Percentiles rank a stretch among this genome's conserved stretches.
These are phyloP conservation scores for Stegodyphus mimosarum DNA, from an alignment of 1,140 invertebrate genomes.

Conservation along the genomic window DNA sequence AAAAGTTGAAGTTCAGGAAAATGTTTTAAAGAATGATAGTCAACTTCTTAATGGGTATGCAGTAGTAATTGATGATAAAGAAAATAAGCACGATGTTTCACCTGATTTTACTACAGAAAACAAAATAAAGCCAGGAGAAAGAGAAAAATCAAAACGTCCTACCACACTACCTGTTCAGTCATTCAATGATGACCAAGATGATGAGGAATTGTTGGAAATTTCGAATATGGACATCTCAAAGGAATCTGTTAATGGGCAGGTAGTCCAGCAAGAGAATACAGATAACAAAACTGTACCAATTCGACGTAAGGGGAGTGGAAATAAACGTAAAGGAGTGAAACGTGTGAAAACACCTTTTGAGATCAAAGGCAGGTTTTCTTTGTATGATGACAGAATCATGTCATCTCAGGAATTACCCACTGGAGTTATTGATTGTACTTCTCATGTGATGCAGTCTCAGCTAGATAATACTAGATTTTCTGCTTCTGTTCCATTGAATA, in stretches of 20 bases:
- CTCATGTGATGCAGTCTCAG: neutral
- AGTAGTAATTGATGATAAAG: too few species aligned
- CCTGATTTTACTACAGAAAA: too few species aligned
- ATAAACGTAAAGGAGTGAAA: conserved; percentile 70
- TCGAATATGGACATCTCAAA: conserved; percentile 39
- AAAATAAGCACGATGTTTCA: too few species aligned
- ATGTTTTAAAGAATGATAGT: neutral
- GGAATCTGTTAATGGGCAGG: conserved; percentile 1
- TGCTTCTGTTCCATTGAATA: conserved; percentile 49
- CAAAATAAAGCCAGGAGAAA: neutral
- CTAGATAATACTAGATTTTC: conserved; percentile 41
- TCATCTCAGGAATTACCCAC: conserved; percentile 30
- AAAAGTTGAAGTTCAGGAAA: neutral
- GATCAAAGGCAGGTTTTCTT: conserved; percentile 80
- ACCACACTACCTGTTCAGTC: conserved; percentile 24
- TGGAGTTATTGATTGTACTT: neutral
- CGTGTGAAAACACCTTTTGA: conserved; percentile 85
- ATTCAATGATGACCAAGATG: neutral
- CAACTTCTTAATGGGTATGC: neutral
- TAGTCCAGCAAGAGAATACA: neutral
- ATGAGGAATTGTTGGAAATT: conserved; percentile 13
- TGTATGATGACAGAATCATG: conserved; percentile 90
- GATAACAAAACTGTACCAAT: conserved; percentile 66
- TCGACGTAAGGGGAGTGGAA: conserved; percentile 30
- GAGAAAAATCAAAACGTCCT: conserved; percentile 40